Evolutionary conservation across 2,113 vertebrate genomes (phyloP), one percentile per base, ranked within the genome.

Genomic region (Tragulus kanchil): DNA sequence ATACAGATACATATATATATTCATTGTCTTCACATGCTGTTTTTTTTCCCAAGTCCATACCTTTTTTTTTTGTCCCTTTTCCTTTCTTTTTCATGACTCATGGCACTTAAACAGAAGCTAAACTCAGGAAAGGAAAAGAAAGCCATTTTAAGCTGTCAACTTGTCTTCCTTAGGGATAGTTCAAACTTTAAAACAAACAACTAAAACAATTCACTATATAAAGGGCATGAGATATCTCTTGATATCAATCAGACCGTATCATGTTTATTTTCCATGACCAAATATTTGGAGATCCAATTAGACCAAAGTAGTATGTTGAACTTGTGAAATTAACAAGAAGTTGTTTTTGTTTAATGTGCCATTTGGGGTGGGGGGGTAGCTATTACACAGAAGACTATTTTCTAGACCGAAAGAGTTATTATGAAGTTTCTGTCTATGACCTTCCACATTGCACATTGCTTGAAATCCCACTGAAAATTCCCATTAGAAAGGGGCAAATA

Each of bases 121-220:
- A 75, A 19, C 7, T 88, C 31, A 58, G 58, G 54, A 73, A 88
- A 67, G 25, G 87, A 75, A 82, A 61, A 52, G 6, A 90, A 62
- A 64, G 4, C 15, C 19, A 77, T 89, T 61, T 93, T 86, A 96
- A 96, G 52, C 58, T 87, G 12, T 67, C 31, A 54, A 26, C 71
- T 94, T 90, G 52, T 7, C 88, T 82, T 71, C 42, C 48, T 36
- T 25, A 42, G 21, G 21, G 21, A 48, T 89, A 92, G 36, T 69
- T 91, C 56, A 84, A 28, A 67, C 54, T 88, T n/a, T 26, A 88
- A 93, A 94, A 92, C 82, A 88, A 95, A 31, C 5, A 81, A 36
- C 16, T 79, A 50, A 61, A 25, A 36, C 4, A 69, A 28, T 23
- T 83, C 17, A 89, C 42, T 88, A 92, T 77, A 94, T 86, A 75